Evolutionary conservation across 2,113 vertebrate genomes (phyloP).

Genomic region (Nanorana parkeri): DNA sequence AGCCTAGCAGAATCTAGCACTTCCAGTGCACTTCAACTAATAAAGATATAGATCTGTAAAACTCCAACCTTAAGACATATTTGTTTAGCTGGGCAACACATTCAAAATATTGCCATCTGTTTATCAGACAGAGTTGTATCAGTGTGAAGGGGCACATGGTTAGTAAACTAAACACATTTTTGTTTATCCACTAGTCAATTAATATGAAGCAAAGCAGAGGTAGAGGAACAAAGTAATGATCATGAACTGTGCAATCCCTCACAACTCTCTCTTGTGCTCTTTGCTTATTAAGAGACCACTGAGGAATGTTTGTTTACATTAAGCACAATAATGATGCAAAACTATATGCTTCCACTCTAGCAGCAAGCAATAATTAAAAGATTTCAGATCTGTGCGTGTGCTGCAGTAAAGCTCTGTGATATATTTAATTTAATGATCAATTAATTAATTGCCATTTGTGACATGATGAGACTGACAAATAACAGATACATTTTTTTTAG

Average conservation of each 20-base stretch:
- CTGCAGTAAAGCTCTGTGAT: not conserved
- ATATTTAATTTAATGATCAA: slow-evolving; percentile 12
- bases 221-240: slow-evolving; percentile 20
- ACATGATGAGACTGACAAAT: slow-evolving; percentile 11
- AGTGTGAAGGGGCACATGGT: not conserved
- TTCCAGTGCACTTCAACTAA: no score
- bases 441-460: slow-evolving; percentile 24
- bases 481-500: not conserved
- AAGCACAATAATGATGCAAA: slow-evolving; percentile 52
- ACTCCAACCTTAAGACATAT: no score
- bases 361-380: slow-evolving; percentile 33
- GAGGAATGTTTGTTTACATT: slow-evolving; percentile 45
- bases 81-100: not conserved
- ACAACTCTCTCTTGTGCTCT: slow-evolving; percentile 2
- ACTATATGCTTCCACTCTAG: slow-evolving; percentile 33
- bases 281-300: slow-evolving; percentile 23
- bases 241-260: slow-evolving; percentile 10
- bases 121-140: not conserved
- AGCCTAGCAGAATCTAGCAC: no score
- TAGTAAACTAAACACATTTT: not conserved
- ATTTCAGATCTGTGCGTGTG: not conserved
- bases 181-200: slow-evolving; percentile 22
- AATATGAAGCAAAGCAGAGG: not conserved
- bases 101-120: not conserved
- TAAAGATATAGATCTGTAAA: no score